These are phyloP conservation scores for Calidris pugnax DNA, from an alignment of 2,113 vertebrate species.

Conservation along the genomic window DNA sequence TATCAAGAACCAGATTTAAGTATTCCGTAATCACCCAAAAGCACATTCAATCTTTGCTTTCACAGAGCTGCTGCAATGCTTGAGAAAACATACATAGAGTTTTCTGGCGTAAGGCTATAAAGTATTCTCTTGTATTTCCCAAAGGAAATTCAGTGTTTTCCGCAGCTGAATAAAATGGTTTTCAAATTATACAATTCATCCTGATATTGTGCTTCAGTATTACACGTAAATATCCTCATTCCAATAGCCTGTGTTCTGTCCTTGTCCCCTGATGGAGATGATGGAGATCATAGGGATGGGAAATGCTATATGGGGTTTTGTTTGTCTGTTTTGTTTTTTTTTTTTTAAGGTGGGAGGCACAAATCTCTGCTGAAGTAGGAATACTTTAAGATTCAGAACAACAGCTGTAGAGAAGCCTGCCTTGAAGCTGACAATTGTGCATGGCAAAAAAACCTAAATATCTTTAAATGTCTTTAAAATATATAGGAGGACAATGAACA, in stretches of 20 bases:
- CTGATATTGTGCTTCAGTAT: background rate
- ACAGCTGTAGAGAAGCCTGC: background rate
- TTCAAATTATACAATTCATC: conserved; percentile 30
- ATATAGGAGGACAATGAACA: background rate
- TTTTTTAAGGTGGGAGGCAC: background rate
- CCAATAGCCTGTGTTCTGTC: background rate
- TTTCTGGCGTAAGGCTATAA: background rate
- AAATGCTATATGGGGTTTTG: background rate
- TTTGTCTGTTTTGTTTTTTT: background rate
- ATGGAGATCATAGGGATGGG: background rate
- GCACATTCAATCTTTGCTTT: background rate
- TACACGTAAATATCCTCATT: background rate
- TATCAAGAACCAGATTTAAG: background rate
- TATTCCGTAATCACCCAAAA: background rate
- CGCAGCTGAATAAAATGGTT: conserved; percentile 6
- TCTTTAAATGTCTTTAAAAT: background rate
- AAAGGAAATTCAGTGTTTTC: conserved; percentile 43
- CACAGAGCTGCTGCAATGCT: background rate
- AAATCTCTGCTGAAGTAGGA: background rate
- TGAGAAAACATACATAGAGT: background rate
- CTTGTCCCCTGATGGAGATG: background rate
- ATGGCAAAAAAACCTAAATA: background rate
- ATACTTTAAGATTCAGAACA: background rate
- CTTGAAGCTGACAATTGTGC: background rate
- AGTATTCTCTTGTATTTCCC: conserved; percentile 18